Base-by-base conservation (phyloP, 2,113 vertebrate species). In the Penelope pileata region DNA sequence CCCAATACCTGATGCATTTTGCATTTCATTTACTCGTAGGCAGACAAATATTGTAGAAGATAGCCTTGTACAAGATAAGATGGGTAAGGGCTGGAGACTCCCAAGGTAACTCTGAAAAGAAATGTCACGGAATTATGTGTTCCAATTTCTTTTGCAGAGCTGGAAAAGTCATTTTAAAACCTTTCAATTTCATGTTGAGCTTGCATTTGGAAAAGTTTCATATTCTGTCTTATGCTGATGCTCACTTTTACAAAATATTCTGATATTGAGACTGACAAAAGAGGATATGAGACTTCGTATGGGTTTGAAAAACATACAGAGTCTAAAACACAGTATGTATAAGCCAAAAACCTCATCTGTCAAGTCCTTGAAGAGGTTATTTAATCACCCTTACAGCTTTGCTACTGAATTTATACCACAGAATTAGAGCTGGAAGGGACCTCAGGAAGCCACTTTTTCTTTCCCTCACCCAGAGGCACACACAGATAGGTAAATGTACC, bases 71-170 rank as follows among this genome's bases (percentile, higher is more conserved):
- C 8, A 34, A 59, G 43, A n/a, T 36, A 75, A 82, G 45, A 79
- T 5, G 72, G 66, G 50, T 48, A 54, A 94, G 32, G 58, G 60
- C 50, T 86, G 51, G 10, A 60, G n/a, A 91, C 59, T 79, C 62
- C 67, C 81, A 85, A 82, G 67, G 62, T 87, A 92, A 92, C 48
- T 63, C 56, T 87, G 78, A 91, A 91, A 92, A 90, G 82, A 91
- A 85, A 68, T 29, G 69, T 83, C 81, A 79, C 6, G 47, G 73
- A 89, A 72, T 84, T 3, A 86, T 83, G 75, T 47, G 50, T 90
- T 84, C 56, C 63, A 43, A 87, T 93, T 93, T 36, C 53, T 90
- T 72, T 62, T 38, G 24, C 54, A 79, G n/a, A 90, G 40, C 0
- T 2, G 79, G 51, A 89, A 64, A 83, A 91, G 40, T 69, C 3